Evolutionary conservation across 2,113 vertebrate genomes (phyloP).

Genomic region (Meleagris gallopavo): DNA sequence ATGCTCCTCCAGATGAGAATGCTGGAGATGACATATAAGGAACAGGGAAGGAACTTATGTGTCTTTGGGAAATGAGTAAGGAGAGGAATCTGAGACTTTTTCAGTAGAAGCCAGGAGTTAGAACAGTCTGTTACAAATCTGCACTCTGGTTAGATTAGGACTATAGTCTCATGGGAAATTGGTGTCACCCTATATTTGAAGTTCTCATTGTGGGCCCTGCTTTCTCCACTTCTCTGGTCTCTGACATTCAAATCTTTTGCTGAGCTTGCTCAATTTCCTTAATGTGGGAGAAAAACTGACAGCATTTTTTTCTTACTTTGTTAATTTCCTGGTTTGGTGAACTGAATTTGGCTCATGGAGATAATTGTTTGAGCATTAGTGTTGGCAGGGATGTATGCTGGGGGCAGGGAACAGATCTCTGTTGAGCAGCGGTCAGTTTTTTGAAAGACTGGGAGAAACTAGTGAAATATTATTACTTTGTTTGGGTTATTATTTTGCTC

Average conservation of each 20-base stretch:
- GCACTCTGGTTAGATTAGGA: background rate
- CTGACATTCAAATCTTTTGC: background rate
- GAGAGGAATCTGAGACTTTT: background rate
- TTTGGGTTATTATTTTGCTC: background rate
- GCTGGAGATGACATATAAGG: rapidly evolving
- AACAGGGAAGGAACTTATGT: background rate
- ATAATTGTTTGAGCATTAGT: background rate
- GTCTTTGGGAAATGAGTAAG: background rate
- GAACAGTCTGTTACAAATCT: background rate
- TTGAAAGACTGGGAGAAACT: background rate
- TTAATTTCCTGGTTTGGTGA: background rate
- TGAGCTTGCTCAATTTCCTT: background rate
- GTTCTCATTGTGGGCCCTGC: background rate
- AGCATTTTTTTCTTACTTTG: background rate
- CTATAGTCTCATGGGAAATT: background rate
- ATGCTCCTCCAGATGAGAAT: background rate
- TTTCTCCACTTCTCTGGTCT: background rate
- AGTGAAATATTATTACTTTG: background rate
- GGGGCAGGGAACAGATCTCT: background rate
- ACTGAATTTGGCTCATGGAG: background rate
- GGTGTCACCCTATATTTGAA: background rate
- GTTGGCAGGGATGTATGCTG: background rate
- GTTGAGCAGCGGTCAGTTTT: background rate
- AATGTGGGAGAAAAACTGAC: background rate
- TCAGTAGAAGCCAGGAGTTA: background rate